These are phyloP conservation scores for Crocodylus rhombifer DNA, from an alignment of 2,797 vertebrate species.

Conservation along the genomic window DNA sequence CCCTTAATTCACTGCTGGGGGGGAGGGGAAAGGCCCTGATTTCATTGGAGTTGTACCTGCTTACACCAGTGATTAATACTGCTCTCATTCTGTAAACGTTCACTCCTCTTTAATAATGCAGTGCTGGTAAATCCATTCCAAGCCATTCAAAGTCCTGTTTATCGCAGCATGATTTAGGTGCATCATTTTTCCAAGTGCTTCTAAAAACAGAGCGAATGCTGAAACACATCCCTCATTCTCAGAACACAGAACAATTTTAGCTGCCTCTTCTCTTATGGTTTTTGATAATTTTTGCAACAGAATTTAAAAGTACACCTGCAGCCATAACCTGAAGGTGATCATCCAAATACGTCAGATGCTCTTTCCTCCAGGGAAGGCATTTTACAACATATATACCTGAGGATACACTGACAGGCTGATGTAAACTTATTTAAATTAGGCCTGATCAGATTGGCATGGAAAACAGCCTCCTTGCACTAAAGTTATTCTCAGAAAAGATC, in stretches of 20 bases:
- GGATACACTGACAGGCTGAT: not conserved
- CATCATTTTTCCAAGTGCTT: not conserved
- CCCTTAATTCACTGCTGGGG: not conserved
- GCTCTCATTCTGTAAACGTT: not conserved
- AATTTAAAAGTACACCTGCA: not conserved
- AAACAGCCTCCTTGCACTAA: conserved; percentile 9
- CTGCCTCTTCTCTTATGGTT: not conserved
- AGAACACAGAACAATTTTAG: not conserved
- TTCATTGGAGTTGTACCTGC: not conserved
- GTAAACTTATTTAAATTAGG: not conserved
- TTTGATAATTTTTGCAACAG: not conserved
- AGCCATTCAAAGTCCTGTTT: not conserved
- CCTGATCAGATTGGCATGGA: not conserved
- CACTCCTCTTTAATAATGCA: not conserved
- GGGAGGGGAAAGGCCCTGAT: not conserved
- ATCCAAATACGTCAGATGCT: not conserved
- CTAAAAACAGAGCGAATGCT: not conserved
- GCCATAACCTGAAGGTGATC: not conserved
- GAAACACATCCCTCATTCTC: not conserved
- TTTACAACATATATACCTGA: not conserved
- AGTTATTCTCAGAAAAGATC: not conserved
- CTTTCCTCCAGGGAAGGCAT: not conserved
- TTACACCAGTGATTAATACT: not conserved
- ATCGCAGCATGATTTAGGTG: not conserved
- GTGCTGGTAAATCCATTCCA: not conserved